A percentile compares a stretch with the other conserved stretches of the same genome.
Evolutionary conservation across 1,140 invertebrate genomes (phyloP).

Genomic region (Drepana arcuata): DNA sequence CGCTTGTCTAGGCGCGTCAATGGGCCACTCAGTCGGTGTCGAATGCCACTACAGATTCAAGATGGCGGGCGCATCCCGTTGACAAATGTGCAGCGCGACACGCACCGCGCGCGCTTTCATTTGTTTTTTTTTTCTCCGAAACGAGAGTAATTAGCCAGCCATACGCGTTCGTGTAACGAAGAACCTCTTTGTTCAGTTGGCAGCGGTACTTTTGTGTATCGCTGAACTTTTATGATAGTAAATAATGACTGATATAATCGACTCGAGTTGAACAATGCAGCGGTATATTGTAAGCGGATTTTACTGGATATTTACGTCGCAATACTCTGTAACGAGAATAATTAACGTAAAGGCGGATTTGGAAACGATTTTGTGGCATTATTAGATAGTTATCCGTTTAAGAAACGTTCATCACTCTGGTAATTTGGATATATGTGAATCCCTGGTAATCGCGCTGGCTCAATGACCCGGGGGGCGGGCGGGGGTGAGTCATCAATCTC

Average conservation of each 20-base stretch:
- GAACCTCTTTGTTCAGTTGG: too few species aligned
- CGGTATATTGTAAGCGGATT: too few species aligned
- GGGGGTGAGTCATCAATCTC: conserved; percentile 51
- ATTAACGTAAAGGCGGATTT: too few species aligned
- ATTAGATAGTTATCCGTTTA: conserved; percentile 40
- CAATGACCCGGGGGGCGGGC: conserved; percentile 30
- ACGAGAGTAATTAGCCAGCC: conserved; percentile 8
- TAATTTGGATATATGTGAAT: conserved; percentile 68
- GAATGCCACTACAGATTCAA: conserved; percentile 35
- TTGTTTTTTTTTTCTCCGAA: conserved; percentile 4
- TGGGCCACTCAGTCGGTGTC: conserved; percentile 43
- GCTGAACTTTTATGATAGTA: too few species aligned
- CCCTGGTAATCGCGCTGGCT: conserved; percentile 50
- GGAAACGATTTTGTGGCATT: too few species aligned
- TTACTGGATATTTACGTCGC: too few species aligned
- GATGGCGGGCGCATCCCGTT: conserved; percentile 26
- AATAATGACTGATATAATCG: too few species aligned
- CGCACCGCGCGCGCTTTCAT: conserved; percentile 4
- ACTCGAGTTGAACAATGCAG: too few species aligned
- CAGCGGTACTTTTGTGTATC: too few species aligned
- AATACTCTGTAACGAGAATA: too few species aligned
- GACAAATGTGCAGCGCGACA: conserved; percentile 31
- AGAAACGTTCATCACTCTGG: conserved; percentile 57
- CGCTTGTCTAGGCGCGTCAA: conserved; percentile 32
- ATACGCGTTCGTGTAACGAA: too few species aligned